Evolutionary conservation across 2,888 invertebrate genomes (phyloP).

Genomic region (Fissipunctia ypsillon): DNA sequence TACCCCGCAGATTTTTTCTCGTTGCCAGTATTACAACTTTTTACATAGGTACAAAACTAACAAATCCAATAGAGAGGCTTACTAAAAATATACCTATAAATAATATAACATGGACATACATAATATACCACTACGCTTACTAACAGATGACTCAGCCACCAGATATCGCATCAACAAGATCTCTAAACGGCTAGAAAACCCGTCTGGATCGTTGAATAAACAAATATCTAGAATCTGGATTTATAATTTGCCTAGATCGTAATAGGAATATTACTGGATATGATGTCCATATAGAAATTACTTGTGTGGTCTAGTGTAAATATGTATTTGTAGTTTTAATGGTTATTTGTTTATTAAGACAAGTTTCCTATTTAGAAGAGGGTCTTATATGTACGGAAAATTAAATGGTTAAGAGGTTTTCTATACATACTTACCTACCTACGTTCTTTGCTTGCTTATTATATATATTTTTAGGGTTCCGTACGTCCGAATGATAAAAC

Average conservation of each 20-base stretch:
- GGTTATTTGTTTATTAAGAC: constrained; percentile 6
- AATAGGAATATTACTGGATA: constrained; percentile 7
- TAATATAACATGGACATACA: background rate
- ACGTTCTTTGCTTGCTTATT: too few relatives aligned
- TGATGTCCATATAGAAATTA: constrained; percentile 23
- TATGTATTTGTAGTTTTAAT: background rate
- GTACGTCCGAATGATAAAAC: too few relatives aligned
- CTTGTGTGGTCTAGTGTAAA: constrained; percentile 33
- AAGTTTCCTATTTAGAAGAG: constrained; percentile 1
- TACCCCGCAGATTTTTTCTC: too few relatives aligned
- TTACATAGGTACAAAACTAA: too few relatives aligned
- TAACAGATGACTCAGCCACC: constrained; percentile 37
- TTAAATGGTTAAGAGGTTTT: background rate
- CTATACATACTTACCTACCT: background rate
- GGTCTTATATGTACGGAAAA: background rate
- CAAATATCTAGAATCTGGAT: constrained; percentile 34
- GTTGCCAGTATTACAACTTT: too few relatives aligned
- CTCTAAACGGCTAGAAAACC: constrained; percentile 39
- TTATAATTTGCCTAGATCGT: constrained; percentile 22
- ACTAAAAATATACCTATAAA: too few relatives aligned
- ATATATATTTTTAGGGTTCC: too few relatives aligned
- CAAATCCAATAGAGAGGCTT: too few relatives aligned
- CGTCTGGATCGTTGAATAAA: constrained; percentile 22
- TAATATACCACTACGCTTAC: background rate
- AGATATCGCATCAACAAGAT: constrained; percentile 40